Conservation (phyloP, 2,113 vertebrate species). For the Syrmaticus mikado region DNA sequence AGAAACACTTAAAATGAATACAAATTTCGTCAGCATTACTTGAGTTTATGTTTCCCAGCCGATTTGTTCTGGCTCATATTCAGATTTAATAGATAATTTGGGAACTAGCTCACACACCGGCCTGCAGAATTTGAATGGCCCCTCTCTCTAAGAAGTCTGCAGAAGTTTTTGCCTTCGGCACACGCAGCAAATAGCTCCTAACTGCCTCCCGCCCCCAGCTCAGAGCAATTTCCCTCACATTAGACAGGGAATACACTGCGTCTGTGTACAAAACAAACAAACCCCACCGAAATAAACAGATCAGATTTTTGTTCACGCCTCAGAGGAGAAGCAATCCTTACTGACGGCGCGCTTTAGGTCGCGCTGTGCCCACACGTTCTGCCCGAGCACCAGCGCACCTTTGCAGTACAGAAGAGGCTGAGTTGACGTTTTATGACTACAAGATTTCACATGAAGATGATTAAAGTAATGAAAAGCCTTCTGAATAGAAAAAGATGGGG, state of each 20-base stretch:
- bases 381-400: too few species aligned
- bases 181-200: rapidly evolving
- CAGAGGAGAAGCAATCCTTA: neutral
- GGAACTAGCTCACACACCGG: neutral
- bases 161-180: neutral
- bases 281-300: neutral
- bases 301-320: neutral
- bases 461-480: neutral
- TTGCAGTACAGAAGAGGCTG: too few species aligned
- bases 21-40: neutral
- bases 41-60: neutral
- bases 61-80: neutral
- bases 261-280: neutral
- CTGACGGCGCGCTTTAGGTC: neutral
- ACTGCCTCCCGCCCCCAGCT: too few species aligned
- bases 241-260: neutral
- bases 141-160: neutral
- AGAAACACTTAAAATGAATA: neutral
- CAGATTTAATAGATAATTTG: neutral
- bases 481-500: neutral
- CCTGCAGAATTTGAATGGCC: neutral
- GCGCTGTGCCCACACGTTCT: neutral
- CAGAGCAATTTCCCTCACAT: neutral
- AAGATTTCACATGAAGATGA: neutral
- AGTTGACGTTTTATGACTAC: neutral